These are phyloP conservation scores for Sylvia atricapilla DNA, from an alignment of 2,113 vertebrate genomes.

Conservation along the genomic window DNA sequence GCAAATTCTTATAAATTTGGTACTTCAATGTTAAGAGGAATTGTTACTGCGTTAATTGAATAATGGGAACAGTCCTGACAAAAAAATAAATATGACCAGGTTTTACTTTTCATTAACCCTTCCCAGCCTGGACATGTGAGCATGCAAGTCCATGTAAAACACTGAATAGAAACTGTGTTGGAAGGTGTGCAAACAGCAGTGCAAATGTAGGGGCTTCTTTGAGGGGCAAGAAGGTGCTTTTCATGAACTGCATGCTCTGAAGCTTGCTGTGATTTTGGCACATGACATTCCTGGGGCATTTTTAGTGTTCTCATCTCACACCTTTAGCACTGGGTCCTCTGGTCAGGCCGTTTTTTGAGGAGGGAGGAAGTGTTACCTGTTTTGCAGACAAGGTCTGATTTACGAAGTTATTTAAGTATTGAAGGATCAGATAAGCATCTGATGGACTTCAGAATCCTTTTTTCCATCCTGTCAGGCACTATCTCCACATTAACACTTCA, in stretches of 20 bases:
- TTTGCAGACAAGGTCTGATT: not conserved
- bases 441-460: not conserved
- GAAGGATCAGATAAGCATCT: not conserved
- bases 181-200: slow-evolving; percentile 39
- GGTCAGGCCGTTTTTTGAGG: not conserved
- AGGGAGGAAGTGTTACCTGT: not conserved
- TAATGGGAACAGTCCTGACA: slow-evolving; percentile 65
- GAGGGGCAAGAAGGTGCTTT: slow-evolving; percentile 29
- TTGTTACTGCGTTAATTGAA: slow-evolving; percentile 51
- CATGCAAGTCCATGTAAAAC: slow-evolving; percentile 1
- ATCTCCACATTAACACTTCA: not conserved
- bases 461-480: not conserved
- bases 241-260: slow-evolving; percentile 29
- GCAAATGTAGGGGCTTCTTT: slow-evolving; percentile 20
- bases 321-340: not conserved
- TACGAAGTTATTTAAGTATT: not conserved
- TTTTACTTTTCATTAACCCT: slow-evolving; percentile 65
- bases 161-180: not conserved
- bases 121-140: slow-evolving; percentile 63
- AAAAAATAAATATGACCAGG: slow-evolving; percentile 47
- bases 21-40: slow-evolving; percentile 47
- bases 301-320: not conserved
- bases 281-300: not conserved
- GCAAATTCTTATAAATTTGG: slow-evolving; percentile 66
- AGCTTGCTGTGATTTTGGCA: slow-evolving; percentile 18